phyloP scores from a whole-genome alignment of 53 echinoderm and acorn worm genomes.

The Patiria pectinifera region DNA sequence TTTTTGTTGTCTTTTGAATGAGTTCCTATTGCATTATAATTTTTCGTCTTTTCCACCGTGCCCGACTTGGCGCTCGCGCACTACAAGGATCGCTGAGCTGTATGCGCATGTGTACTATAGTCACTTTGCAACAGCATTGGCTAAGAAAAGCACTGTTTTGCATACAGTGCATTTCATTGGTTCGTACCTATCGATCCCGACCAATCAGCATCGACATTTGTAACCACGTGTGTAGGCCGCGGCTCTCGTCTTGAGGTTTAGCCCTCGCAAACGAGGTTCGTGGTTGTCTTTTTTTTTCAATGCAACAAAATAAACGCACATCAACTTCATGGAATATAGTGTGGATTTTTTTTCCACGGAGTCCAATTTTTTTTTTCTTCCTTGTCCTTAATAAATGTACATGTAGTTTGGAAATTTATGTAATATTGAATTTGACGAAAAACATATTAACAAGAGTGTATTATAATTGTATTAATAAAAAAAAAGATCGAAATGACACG shows the following conservation, averaged over 20 bases:
- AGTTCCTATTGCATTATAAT: too few relatives aligned
- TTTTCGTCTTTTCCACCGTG: too few relatives aligned
- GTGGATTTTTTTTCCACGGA: background rate
- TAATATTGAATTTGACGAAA: constrained; percentile 3
- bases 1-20: too few relatives aligned
- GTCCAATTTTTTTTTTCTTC: background rate
- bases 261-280: background rate
- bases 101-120: background rate
- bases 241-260: background rate
- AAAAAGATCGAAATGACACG: background rate
- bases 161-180: background rate
- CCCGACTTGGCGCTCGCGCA: too few relatives aligned
- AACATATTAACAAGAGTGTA: constrained; percentile 45
- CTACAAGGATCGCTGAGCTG: too few relatives aligned
- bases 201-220: background rate
- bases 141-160: background rate
- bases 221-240: background rate
- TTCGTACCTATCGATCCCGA: background rate
- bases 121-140: background rate
- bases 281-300: background rate
- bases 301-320: background rate
- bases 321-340: background rate
- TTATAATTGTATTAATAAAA: constrained; percentile 56
- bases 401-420: constrained; percentile 6
- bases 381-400: background rate